A percentile compares a stretch with the other conserved stretches of the same genome.
Conservation (phyloP, 2,113 vertebrate species). For the Ammodytes marinus region DNA sequence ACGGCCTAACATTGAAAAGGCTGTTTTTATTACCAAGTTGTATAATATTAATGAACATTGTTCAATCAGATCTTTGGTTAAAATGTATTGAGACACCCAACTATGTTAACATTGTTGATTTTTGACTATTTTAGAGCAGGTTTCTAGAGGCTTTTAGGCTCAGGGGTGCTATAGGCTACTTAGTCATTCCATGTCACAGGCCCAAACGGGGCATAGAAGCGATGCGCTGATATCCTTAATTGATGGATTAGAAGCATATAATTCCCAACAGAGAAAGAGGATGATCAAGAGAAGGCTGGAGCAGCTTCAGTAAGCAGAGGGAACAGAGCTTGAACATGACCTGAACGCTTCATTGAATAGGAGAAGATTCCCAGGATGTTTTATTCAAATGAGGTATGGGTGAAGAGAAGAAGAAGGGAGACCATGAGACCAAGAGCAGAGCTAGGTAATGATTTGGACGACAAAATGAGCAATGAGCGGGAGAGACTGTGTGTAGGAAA, state of each 20-base stretch:
- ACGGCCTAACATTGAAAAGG: too few species aligned
- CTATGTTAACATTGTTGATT: too few species aligned
- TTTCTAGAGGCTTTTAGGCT: slow-evolving; percentile 2
- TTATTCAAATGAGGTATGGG: slow-evolving; percentile 69
- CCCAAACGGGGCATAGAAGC: slow-evolving; percentile 76
- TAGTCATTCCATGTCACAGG: slow-evolving; percentile 76
- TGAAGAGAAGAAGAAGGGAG: slow-evolving; percentile 29
- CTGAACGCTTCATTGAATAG: slow-evolving; percentile 72
- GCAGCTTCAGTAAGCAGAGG: slow-evolving; percentile 45
- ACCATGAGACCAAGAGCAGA: not conserved
- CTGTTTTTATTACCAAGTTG: too few species aligned
- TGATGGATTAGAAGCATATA: slow-evolving; percentile 82
- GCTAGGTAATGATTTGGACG: not conserved
- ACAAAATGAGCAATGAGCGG: slow-evolving; percentile 10
- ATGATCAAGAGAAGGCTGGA: slow-evolving; percentile 69
- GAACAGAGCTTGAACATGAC: slow-evolving; percentile 69
- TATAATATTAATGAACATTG: too few species aligned
- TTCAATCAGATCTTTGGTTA: too few species aligned
- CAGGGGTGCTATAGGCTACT: slow-evolving; percentile 68
- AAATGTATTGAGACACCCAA: too few species aligned
- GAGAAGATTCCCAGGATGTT: slow-evolving; percentile 66
- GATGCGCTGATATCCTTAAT: slow-evolving; percentile 83
- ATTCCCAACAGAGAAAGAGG: slow-evolving; percentile 72
- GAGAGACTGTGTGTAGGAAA: not conserved
- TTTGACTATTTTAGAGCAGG: too few species aligned